Base-by-base conservation (phyloP, 1,140 invertebrate species). In the Ridgeia piscesae region DNA sequence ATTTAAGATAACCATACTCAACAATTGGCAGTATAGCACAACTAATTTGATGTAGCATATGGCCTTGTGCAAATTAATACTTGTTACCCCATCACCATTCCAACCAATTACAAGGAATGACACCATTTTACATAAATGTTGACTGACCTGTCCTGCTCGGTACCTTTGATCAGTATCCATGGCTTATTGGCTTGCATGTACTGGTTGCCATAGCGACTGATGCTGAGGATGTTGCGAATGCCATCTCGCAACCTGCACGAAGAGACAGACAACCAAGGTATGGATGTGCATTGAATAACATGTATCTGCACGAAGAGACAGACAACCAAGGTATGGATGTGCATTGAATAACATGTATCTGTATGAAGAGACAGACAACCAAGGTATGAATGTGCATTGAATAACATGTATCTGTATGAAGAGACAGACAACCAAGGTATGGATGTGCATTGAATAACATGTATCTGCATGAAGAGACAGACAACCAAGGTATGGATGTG, bases 151-250 rank as follows among this genome's bases (percentile, higher is more conserved):
- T 93, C 93, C 34, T 33, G 89, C 58, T 92, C 97, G 34, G 94
- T 96, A 31, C 98, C 98, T 95, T 99, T 99, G 0, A 99, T 96
- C 93, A 99, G 96, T 6, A 98, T 98, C 99, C 99, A 99, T 0
- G 99, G 99, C 95, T 99, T 97, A 93, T 98, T 97, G 0, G 96
- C 96, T 96, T 99, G 99, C 97, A 99, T 98, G 94, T 98, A 99
- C 94, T 99, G 98, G 96, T 99, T 99, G 34, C 99, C 99, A 94
- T 98, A 97, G 33, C 98, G 97, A 0, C 99, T 99, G 93, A 99
- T 98, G 35, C 97, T 97, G 92, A 99, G 96, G 93, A 99, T 97
- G 94, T 98, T 97, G 35, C 97, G 97, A 34, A 99, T 97, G 0
- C 98, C 98, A 95, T 99, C 99, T 58, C 98, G 96, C 35, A 99